Evolutionary conservation across 2,797 vertebrate genomes (phyloP).

Genomic region (Melanotaenia pygmaea): DNA sequence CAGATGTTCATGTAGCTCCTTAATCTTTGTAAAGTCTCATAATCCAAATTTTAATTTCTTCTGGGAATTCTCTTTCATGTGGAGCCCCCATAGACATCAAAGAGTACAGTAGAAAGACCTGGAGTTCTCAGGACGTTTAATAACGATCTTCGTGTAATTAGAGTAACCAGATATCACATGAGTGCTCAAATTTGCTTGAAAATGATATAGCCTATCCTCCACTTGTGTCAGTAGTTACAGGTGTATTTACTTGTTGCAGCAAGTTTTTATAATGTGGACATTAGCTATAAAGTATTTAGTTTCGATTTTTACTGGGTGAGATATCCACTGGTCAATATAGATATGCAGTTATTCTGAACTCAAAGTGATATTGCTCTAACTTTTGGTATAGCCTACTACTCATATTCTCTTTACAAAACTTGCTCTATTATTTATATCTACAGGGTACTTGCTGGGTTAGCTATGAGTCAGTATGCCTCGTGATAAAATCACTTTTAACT

Average conservation of each 20-base stretch:
- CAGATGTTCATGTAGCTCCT: neutral
- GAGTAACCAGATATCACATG: neutral
- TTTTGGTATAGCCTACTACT: neutral
- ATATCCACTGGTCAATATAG: neutral
- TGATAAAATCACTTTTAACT: constrained; percentile 75
- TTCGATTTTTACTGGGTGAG: no score
- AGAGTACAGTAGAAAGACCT: no score
- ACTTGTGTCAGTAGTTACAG: neutral
- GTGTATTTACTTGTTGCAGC: neutral
- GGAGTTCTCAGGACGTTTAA: neutral
- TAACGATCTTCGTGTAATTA: neutral
- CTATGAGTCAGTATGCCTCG: constrained; percentile 49
- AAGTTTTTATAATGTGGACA: no score
- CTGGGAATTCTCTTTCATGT: neutral
- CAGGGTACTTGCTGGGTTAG: constrained; percentile 11
- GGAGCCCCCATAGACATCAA: neutral
- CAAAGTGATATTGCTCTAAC: neutral
- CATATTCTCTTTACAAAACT: constrained; percentile 1
- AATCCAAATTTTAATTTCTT: constrained; percentile 1
- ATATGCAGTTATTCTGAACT: neutral
- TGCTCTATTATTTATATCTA: constrained; percentile 22
- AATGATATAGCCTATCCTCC: neutral
- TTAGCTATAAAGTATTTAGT: no score
- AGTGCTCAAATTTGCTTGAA: neutral
- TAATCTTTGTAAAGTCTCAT: neutral